Percentiles rank a stretch among this genome's conserved stretches.
Conservation (phyloP, 2,797 vertebrate genomes). For the Xiphorhynchus erythropygius region DNA sequence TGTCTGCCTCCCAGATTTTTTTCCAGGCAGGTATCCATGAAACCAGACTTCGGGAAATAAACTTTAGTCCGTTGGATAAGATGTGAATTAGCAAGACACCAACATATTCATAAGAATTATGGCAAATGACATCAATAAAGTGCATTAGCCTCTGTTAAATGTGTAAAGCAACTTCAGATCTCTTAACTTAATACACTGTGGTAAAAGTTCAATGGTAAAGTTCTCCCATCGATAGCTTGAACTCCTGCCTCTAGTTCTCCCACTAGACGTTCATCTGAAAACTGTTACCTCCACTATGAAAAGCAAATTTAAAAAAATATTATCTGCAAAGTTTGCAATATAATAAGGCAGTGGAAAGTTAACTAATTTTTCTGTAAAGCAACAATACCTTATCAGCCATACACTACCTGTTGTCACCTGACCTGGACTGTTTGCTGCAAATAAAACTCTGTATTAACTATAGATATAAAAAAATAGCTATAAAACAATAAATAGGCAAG, state of each 20-base stretch:
- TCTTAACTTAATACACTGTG: neutral
- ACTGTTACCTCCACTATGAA: too few relatives aligned
- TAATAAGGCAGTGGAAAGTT: neutral
- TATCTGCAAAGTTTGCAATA: neutral
- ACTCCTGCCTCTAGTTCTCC: neutral
- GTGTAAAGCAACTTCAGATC: neutral
- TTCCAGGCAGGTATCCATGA: conserved; percentile 29
- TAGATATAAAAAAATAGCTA: neutral
- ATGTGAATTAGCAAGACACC: neutral
- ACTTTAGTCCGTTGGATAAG: neutral
- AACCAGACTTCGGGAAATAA: neutral
- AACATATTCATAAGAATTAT: neutral
- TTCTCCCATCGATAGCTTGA: neutral
- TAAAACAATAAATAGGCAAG: neutral
- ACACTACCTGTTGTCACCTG: neutral
- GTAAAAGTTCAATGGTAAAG: neutral
- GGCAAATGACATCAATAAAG: neutral
- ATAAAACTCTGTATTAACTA: neutral
- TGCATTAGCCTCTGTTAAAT: neutral
- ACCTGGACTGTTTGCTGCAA: neutral
- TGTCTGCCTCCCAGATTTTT: neutral
- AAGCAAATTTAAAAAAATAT: neutral
- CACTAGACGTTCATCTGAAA: neutral
- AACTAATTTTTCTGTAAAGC: neutral
- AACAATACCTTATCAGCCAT: neutral